Evolutionary conservation across 2,797 vertebrate genomes (phyloP), one percentile per base, ranked within the genome.

Genomic region (Eurystomus glaucurus): DNA sequence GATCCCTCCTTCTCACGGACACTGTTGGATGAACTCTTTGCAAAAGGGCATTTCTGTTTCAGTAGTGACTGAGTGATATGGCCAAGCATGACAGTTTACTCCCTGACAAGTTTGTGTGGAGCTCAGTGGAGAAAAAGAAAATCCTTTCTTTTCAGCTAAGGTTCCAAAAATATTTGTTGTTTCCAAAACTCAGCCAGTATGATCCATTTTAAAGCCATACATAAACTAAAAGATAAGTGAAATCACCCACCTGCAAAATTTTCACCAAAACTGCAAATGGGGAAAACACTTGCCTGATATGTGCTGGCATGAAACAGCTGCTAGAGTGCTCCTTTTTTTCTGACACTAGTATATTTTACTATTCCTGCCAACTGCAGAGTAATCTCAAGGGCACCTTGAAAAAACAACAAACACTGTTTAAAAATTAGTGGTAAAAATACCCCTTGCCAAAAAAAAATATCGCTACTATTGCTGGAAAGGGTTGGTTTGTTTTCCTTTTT

Each of bases 61-160:
- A 94, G 37, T 41, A 83, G 64, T 1, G 26, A 60, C 45, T 41
- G 62, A 74, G 50, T 54, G 80, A 80, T 71, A 66, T 31, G 28
- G 76, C 64, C 93, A 88, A 91, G 41, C 64, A 79, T 26, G 80
- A 85, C 21, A 33, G 64, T 85, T 87, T 83, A 23, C 37, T 94
- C 71, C 50, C 60, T 87, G 86, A 80, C 81, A 90, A 85, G 46
- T 91, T 58, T 41, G 11, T 37, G 14, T 76, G 70, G 72, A 75
- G 60, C 66, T 94, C 71, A 95, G 76, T 76, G 41, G n/a, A 70
- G 65, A 51, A 94, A 86, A 92, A 97, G 41, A 89, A 87, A 90
- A 88, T 37, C 35, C 74, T 54, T 83, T 85, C 19, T 90, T 68
- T 66, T 91, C 48, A 81, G 21, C 43, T 61, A 75, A 70, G 70